Evolutionary conservation across 2,113 vertebrate genomes (phyloP).

Genomic region (Colossoma macropomum): DNA sequence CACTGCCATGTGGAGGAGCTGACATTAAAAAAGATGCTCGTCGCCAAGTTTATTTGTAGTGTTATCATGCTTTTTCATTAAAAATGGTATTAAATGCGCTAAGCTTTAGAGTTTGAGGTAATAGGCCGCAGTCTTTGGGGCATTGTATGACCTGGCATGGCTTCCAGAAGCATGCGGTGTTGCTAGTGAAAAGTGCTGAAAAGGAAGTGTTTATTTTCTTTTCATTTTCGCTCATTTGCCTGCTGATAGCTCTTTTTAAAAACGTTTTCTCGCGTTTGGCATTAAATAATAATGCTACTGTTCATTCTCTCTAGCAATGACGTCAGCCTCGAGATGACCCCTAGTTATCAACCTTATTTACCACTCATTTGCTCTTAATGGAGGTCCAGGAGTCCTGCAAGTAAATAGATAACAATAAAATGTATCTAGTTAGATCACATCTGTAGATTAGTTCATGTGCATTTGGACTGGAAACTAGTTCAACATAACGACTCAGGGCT

Average conservation of each 20-base stretch:
- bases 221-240: not conserved
- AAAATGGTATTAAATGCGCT: conserved; percentile 12
- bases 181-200: not conserved
- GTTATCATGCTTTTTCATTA: not conserved
- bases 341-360: conserved; percentile 14
- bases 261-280: not conserved
- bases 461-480: conserved; percentile 2
- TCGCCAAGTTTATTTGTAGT: conserved; percentile 19
- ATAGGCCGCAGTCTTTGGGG: conserved; percentile 15
- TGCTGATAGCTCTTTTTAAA: not conserved
- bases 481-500: not conserved
- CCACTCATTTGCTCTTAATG: conserved; percentile 24
- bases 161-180: conserved; percentile 10
- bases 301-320: conserved; percentile 17
- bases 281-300: not conserved
- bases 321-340: conserved; percentile 23
- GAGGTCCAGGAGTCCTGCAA: conserved; percentile 9
- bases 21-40: not conserved
- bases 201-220: not conserved
- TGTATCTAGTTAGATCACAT: not conserved
- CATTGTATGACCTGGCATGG: conserved; percentile 27
- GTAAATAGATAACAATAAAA: not conserved
- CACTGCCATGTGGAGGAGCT: conserved; percentile 7
- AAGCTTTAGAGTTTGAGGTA: conserved; percentile 10
- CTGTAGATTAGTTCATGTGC: not conserved